Evolutionary conservation across 1,140 invertebrate species (phyloP), one percentile per base, ranked within the genome.

Genomic region (Tetramorium alpestre): DNA sequence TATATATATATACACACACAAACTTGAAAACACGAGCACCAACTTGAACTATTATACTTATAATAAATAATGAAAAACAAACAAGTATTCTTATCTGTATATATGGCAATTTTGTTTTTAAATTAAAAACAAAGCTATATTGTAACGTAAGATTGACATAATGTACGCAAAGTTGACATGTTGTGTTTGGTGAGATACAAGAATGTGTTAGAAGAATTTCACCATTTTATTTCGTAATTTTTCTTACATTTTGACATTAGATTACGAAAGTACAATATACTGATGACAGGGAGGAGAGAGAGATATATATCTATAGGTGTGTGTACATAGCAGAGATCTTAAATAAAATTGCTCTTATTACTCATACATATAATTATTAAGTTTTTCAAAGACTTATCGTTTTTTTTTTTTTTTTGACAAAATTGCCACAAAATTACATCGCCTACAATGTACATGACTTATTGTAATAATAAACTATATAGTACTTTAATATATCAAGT

Each of bases 181-280:
- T 73, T 77, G 8, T 54, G 3, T 69, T 25, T 25, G 65, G 54
- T 49, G n/a, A 82, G 88, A 70, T 72, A 90, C 38, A 87, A 80
- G 70, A 41, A 72, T 65, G 69, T 75, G 22, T 92, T 90, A 89
- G 91, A 93, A 92, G 88, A 92, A 91, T 92, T 91, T 91, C 85
- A 69, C 76, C 69, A 89, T 90, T 93, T 93, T 93, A 92, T 92
- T 93, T 91, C 11, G 89, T 86, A 88, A 92, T 84, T 87, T 91
- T 90, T 90, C 89, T 89, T 90, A 91, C 90, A 93, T 90, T 89
- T 89, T 88, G 91, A 93, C 90, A 93, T 90, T 93, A 93, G 85
- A 90, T 92, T 92, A 91, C 65, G 89, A 93, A 93, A 93, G 93
- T 93, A 93, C 92, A 93, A 93, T 93, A 93, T 90, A 90, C 91